phyloP scores from a whole-genome alignment of 2,888 invertebrate species.

The Dryomyza anilis region DNA sequence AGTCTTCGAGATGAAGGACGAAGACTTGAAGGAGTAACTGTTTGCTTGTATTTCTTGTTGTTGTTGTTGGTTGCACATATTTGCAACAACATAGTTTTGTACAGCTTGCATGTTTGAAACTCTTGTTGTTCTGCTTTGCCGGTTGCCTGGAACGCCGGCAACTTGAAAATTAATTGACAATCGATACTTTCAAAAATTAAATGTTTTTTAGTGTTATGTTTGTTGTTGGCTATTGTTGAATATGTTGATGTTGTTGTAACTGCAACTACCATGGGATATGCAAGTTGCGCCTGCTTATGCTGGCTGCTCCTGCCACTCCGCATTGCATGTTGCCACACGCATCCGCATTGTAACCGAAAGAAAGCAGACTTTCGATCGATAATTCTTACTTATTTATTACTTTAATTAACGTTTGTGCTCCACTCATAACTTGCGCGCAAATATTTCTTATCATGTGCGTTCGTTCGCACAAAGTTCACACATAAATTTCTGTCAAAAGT shows the following conservation, averaged over 20 bases:
- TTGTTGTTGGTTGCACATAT: too few relatives aligned
- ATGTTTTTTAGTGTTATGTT: too few relatives aligned
- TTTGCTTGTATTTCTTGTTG: too few relatives aligned
- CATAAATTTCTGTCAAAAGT: not conserved
- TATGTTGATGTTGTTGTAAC: too few relatives aligned
- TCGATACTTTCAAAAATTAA: slow-evolving; percentile 18
- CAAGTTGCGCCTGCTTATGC: too few relatives aligned
- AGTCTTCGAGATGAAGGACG: too few relatives aligned
- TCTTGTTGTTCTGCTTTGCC: too few relatives aligned
- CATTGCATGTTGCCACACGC: not conserved
- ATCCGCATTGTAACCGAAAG: not conserved
- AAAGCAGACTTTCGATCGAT: not conserved
- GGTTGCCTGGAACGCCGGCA: slow-evolving; percentile 10
- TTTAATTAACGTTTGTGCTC: slow-evolving; percentile 12
- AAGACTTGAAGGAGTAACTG: too few relatives aligned
- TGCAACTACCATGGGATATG: not conserved
- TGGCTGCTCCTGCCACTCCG: not conserved
- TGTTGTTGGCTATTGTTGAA: too few relatives aligned
- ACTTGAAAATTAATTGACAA: slow-evolving; percentile 25
- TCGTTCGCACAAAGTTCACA: not conserved
- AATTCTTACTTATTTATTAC: slow-evolving; percentile 6
- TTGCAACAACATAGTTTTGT: too few relatives aligned
- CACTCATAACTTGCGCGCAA: not conserved
- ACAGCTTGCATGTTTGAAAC: too few relatives aligned
- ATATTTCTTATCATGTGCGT: not conserved